Evolutionary conservation across 2,113 vertebrate genomes (phyloP), one percentile per base, ranked within the genome.

Genomic region (Megaptera novaeangliae): DNA sequence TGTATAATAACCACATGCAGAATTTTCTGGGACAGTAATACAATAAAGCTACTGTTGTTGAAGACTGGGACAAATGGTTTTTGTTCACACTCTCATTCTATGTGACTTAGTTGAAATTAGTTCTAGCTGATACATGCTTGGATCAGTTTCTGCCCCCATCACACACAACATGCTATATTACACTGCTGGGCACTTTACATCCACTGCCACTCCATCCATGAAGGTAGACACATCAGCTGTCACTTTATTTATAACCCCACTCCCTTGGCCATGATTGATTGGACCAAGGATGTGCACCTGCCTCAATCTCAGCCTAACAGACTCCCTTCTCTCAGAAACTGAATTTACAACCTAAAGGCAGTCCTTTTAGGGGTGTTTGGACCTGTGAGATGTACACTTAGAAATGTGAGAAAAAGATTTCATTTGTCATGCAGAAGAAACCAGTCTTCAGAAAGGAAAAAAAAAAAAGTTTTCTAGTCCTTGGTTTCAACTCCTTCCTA

Each of bases 1-100:
- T 97, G 72, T 96, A 75, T 91, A 96, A 83, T 84, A 96, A 93
- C 59, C 92, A 77, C 75, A 94, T 78, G 55, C 61, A 96, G 71
- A 23, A 69, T 61, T 93, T 74, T 94, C 72, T 94, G 36, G 44
- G 49, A 87, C 13, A 72, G 64, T 87, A 9, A 23, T 80, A 91
- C 23, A 83, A 64, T 63, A 88, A 20, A 94, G 41, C 61, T 91
- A 44, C 80, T 66, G 21, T 83, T 87, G 8, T 39, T 77, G 87
- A 27, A 23, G 29, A 94, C 46, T 75, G 13, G 34, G 57, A 89
- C 41, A 95, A 86, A 64, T 21, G 15, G 7, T 88, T 88, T 87
- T 66, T 78, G 82, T 25, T 95, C 20, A 66, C 10, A 64, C 39
- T 55, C 63, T 87, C 55, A 77, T 63, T 96, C 57, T 83, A 34